Evolutionary conservation across 2,888 invertebrate genomes (phyloP).

Genomic region (Aricia artaxerxes): DNA sequence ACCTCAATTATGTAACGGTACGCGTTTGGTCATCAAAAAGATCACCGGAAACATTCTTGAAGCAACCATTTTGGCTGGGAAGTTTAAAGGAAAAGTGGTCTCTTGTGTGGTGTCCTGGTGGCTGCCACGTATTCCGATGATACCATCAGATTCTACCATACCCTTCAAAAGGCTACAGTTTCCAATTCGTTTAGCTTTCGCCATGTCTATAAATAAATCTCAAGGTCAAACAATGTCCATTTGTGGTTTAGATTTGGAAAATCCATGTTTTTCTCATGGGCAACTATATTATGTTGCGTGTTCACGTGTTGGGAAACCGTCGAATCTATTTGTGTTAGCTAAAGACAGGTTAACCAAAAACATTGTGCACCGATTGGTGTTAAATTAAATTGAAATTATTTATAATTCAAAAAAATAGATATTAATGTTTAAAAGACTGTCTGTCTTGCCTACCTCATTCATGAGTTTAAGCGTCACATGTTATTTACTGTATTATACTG

Average conservation of each 20-base stretch:
- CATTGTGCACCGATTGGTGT: constrained; percentile 38
- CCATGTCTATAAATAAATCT: constrained; percentile 53
- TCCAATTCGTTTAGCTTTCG: constrained; percentile 41
- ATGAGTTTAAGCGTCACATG: background rate
- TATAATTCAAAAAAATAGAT: constrained; percentile 42
- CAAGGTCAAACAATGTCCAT: constrained; percentile 51
- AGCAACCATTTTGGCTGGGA: background rate
- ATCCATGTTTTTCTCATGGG: constrained; percentile 51
- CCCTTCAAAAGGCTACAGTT: background rate
- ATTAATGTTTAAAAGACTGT: constrained; percentile 39
- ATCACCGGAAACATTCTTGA: constrained; percentile 1
- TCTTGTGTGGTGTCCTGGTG: too few relatives aligned
- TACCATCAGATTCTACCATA: background rate
- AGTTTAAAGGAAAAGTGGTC: background rate
- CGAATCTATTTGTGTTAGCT: constrained; percentile 40
- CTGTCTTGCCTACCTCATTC: background rate
- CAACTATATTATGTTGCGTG: constrained; percentile 54
- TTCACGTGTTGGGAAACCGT: constrained; percentile 46
- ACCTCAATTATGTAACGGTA: background rate
- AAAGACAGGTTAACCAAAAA: too few relatives aligned
- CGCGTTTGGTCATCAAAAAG: background rate
- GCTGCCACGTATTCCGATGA: background rate
- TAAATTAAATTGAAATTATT: constrained; percentile 41
- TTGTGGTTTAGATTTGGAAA: constrained; percentile 50
- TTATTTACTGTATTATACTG: background rate